Evolutionary conservation across 2,113 vertebrate species (phyloP).

Genomic region (Malurus melanocephalus): DNA sequence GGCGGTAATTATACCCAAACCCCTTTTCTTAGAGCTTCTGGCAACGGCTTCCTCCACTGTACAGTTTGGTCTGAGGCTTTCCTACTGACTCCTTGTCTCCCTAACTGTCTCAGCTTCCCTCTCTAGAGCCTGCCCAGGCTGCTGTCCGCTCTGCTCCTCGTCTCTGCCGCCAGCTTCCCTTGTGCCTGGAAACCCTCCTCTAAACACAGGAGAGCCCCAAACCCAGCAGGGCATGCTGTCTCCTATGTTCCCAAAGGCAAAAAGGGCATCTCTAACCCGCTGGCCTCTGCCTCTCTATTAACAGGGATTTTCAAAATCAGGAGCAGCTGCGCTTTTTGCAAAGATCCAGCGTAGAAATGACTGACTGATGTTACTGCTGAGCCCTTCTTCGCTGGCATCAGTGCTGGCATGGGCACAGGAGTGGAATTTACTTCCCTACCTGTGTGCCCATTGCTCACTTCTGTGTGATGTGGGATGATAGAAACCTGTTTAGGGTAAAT

Average conservation of each 20-base stretch:
- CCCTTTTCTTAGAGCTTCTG: constrained; percentile 62
- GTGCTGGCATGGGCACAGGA: background rate
- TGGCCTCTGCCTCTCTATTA: background rate
- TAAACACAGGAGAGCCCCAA: background rate
- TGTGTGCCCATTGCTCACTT: background rate
- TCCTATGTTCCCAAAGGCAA: background rate
- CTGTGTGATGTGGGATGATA: background rate
- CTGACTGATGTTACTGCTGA: background rate
- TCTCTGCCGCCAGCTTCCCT: background rate
- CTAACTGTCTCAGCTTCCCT: constrained; percentile 45
- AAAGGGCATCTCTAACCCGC: background rate
- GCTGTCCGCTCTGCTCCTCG: constrained; percentile 1
- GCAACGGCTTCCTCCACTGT: constrained; percentile 46
- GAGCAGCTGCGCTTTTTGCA: background rate
- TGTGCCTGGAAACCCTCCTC: background rate
- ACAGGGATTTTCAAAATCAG: background rate
- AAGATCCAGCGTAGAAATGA: rapidly evolving
- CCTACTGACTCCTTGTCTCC: constrained; percentile 48
- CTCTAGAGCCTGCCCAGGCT: constrained; percentile 1
- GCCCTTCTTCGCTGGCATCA: background rate
- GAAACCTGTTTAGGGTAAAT: background rate
- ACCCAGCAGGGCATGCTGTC: background rate
- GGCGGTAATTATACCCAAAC: constrained; percentile 79
- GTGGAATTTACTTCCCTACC: background rate
- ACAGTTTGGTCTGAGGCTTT: constrained; percentile 37